Base-by-base conservation (phyloP, 2,888 invertebrate species). In the Lepidocyrtoides sp. region DNA sequence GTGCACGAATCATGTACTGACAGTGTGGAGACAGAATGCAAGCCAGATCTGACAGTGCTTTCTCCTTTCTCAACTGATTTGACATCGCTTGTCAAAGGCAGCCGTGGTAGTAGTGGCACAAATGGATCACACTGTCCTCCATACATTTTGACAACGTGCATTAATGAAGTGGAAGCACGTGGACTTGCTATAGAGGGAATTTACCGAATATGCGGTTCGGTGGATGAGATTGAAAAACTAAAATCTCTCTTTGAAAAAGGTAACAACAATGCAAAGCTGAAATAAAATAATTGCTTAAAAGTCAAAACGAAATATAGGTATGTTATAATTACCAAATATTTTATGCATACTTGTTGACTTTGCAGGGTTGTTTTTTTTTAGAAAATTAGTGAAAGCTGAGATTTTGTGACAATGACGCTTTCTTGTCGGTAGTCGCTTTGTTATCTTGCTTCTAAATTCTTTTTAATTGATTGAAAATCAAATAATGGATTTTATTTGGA, bases 141-240 rank as follows among this genome's bases (percentile, higher is more conserved):
- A 0, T 97, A 98, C 95, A 98, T 99, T 1, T 97, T 99, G 23
- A 95, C 96, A 75, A 95, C 96, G 94, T 99, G 98, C 95, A 97
- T 98, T 4, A 97, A 97, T 92, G 98, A 98, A 95, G 98, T 98
- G n/a, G 98, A 98, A 95, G 96, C 96, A 0, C 96, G 98, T 91
- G 98, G 98, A 23, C 96, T 99, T 95, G 96, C 97, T 75, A 97
- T 97, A 0, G 99, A 99, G 95, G 99, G 99, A 0, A 97, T 99
- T 91, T 99, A 99, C 95, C 96, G 99, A 90, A 97, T 98, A 23
- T 98, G 98, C 0, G 98, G 98, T 0, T 98, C 98, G 95, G 98
- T 98, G 94, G 99, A 99, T 95, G 98, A 98, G 95, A 98, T 99
- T 94, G 98, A 98, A 94, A 97, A 97, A 0, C 96, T 99, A 32